Evolutionary conservation across 2,113 vertebrate species (phyloP).

Genomic region (Brienomyrus longianalis): DNA sequence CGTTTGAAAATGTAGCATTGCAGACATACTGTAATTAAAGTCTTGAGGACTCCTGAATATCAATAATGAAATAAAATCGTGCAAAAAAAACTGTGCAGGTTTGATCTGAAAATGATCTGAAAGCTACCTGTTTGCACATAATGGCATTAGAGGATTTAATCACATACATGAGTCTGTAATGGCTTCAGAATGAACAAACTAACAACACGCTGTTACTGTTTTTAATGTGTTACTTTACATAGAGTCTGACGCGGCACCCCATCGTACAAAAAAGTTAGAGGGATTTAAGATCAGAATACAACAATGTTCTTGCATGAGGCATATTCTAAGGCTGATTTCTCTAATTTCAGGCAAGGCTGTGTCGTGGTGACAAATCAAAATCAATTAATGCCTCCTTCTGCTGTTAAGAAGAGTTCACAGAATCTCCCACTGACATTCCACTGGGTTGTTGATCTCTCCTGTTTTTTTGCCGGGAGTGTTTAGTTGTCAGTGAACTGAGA

Average conservation of each 20-base stretch:
- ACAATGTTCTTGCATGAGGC: not conserved
- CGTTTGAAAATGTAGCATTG: not conserved
- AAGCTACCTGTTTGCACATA: not conserved
- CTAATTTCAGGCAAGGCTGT: not conserved
- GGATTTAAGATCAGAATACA: not conserved
- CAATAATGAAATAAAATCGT: too few relatives aligned
- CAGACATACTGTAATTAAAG: not conserved
- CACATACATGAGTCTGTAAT: not conserved
- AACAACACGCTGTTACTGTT: not conserved
- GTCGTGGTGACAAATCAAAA: not conserved
- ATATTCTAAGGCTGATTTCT: not conserved
- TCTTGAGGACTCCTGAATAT: not conserved
- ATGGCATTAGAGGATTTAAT: not conserved
- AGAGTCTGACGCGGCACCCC: not conserved
- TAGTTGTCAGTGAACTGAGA: not conserved
- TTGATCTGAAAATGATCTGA: not conserved
- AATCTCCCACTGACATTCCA: not conserved
- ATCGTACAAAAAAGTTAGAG: not conserved
- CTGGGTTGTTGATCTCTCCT: not conserved
- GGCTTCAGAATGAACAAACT: not conserved
- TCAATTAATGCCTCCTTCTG: not conserved
- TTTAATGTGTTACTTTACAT: not conserved
- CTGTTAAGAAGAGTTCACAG: not conserved
- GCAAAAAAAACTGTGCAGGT: not conserved
- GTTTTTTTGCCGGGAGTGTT: not conserved